Percentiles rank a stretch among this genome's conserved stretches.
These are phyloP conservation scores for Hypotaenidia okinawae DNA, from an alignment of 2,797 vertebrate genomes.

Conservation along the genomic window DNA sequence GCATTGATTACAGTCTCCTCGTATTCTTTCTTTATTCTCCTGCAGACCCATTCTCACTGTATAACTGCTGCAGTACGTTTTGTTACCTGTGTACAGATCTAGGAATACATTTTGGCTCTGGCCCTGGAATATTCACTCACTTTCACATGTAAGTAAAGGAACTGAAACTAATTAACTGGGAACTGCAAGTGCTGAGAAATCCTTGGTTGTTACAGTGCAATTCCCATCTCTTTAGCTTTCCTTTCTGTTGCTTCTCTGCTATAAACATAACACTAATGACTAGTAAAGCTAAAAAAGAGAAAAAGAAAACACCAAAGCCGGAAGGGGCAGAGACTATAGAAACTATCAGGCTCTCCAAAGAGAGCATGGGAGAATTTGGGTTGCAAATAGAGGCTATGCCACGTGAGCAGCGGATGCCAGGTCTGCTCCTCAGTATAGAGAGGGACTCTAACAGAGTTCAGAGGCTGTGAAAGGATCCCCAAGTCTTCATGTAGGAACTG, in stretches of 20 bases:
- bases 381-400: neutral
- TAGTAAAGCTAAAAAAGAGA: neutral
- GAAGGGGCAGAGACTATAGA: neutral
- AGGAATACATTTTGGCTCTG: neutral
- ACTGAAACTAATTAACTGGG: neutral
- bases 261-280: neutral
- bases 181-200: neutral
- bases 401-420: neutral
- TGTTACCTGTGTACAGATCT: neutral
- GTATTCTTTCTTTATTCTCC: neutral
- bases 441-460: neutral
- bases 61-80: neutral
- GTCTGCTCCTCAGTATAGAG: neutral
- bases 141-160: slow-evolving; percentile 32
- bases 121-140: neutral
- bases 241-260: neutral
- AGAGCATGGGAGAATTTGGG: neutral
- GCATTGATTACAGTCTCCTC: neutral
- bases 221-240: neutral
- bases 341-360: neutral
- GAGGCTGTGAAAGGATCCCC: neutral
- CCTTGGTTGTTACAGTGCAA: neutral
- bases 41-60: neutral
- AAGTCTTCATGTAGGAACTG: neutral
- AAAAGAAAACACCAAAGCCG: neutral